phyloP scores from a whole-genome alignment of 2,797 vertebrate genomes.

The Hyperoplus immaculatus region DNA sequence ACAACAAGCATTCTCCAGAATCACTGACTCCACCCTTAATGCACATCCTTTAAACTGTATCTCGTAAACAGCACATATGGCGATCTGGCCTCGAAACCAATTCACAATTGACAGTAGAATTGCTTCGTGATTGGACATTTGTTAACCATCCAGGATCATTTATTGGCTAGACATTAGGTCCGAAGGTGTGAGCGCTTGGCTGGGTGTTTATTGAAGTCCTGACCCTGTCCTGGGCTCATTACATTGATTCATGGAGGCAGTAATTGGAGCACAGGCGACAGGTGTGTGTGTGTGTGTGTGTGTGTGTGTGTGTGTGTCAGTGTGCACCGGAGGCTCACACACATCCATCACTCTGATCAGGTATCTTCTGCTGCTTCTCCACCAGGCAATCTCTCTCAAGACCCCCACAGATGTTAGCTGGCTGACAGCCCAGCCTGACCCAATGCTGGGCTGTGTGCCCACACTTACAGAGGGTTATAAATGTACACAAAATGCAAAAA shows the following conservation, averaged over 20 bases:
- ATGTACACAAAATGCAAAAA: background rate
- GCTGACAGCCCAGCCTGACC: slow-evolving; percentile 61
- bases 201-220: slow-evolving; percentile 86
- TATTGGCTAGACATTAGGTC: slow-evolving; percentile 69
- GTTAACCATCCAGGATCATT: slow-evolving; percentile 70
- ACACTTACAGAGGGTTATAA: slow-evolving; percentile 1
- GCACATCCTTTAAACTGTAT: slow-evolving; percentile 29
- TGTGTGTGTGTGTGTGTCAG: slow-evolving; percentile 62
- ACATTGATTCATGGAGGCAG: slow-evolving; percentile 90
- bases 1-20: too few relatives aligned
- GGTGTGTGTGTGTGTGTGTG: slow-evolving; percentile 71
- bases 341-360: slow-evolving; percentile 83
- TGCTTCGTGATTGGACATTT: slow-evolving; percentile 50
- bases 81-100: slow-evolving; percentile 24
- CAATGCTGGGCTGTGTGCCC: slow-evolving; percentile 11
- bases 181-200: slow-evolving; percentile 65
- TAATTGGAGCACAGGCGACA: slow-evolving; percentile 85
- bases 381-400: slow-evolving; percentile 54
- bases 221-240: slow-evolving; percentile 86
- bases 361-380: slow-evolving; percentile 71
- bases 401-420: slow-evolving; percentile 72
- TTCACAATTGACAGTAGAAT: slow-evolving; percentile 48
- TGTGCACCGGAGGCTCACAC: slow-evolving; percentile 61
- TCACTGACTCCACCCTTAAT: background rate
- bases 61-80: background rate